Evolutionary conservation across 1,140 invertebrate genomes (phyloP), one percentile per base, ranked within the genome.

Genomic region (Galendromus occidentalis): DNA sequence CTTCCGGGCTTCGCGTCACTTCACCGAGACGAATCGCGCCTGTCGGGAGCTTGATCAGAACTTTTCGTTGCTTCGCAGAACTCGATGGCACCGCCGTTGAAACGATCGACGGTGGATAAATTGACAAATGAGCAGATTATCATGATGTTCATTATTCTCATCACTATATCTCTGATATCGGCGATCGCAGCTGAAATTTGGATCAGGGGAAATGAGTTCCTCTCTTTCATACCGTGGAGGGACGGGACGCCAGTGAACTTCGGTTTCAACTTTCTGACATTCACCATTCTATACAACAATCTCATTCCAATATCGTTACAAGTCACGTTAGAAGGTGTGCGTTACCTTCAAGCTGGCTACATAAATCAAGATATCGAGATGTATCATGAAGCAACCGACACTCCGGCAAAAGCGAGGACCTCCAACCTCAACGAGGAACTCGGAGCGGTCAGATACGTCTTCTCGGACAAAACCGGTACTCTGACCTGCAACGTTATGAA

Each of bases 251-350:
- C 83, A 71, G 82, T 83, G 73, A 90, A 90, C 75, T 93, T 98
- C 77, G 85, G 84, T 71, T 93, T 87, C 75, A 97, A 96, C 77
- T 84, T 98, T 71, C 80, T 99, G 67, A 99, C 95, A 0, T 99
- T 98, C 80, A 88, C 99, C 70, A 98, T 99, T 79, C 81, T 99
- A 51, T 99, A 94, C 82, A 99, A 99, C 79, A 99, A 99, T 80
- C 82, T 99, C 65, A 98, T 99, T 75, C 96, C 96, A 20, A 99
- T 99, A 77, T 97, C 92, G 59, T 78, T 99, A 66, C 94, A 98
- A 86, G 33, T 39, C 82, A 39, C 96, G 0, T 80, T 98, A 59
- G 96, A 99, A 80, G 84, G 98, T 64, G 94, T 99, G 17, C 82
- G 95, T 70, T 98, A 95, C 78, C 82, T 91, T 70, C 82, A 96